Evolutionary conservation across 2,797 vertebrate genomes (phyloP), one percentile per base, ranked within the genome.

Genomic region (Manis crassicaudata): DNA sequence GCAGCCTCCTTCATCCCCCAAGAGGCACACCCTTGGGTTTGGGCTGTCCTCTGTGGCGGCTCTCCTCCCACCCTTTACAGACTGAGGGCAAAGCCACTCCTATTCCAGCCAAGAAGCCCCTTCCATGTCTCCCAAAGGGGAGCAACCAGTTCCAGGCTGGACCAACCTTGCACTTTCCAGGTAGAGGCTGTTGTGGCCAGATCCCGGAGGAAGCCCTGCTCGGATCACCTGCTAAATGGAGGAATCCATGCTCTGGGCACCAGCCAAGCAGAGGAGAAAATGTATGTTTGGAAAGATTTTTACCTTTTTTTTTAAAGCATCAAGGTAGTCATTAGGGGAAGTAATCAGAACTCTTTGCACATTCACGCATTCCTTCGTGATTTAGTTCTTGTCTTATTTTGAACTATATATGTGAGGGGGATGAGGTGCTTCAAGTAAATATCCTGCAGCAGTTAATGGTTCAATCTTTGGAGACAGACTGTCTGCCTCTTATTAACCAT

Each of bases 301-400:
- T 46, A 46, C 46, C 46, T 14, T 32, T 27, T 50, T 92, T 46
- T 90, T 56, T 7, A 43, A 65, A 84, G n/a, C 56, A 70, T 29
- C 72, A 21, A 88, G 27, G 54, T 63, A 23, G 43, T 60, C 46
- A 29, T 67, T 18, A 37, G 14, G 32, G 50, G 52, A 90, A 82
- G 63, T 5, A 23, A 76, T 46, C 50, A 46, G 72, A 94, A 60
- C 32, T 21, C 32, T 50, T 0, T 14, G 56, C 5, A 29, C 29
- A 27, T 79, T 90, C 43, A 96, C 63, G 4, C 14, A 46, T 86
- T 85, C 8, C 75, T 82, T 68, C 54, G 70, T 58, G 29, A 82
- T 50, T 54, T 35, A 75, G 70, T 73, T 12, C 75, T 70, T 29
- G 62, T 56, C 82, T 96, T 90, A 58, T 92, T 89, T 88, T 92